Evolutionary conservation across 23 tunicate genomes (phyloP), one percentile per base, ranked within the genome.

Genomic region (Trididemnum nubilum): DNA sequence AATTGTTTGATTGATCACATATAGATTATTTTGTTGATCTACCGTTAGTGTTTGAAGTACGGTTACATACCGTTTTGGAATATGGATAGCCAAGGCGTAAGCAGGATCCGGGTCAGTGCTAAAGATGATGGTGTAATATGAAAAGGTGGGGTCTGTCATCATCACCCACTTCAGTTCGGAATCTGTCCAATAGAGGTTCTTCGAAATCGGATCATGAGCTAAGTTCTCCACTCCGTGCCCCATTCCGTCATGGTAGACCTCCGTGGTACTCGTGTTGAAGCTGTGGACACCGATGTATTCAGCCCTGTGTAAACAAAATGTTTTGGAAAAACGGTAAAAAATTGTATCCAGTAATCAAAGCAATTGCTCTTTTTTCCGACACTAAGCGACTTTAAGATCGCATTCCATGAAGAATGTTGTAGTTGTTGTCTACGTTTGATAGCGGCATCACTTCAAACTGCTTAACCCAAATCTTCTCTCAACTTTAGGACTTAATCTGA

Each of bases 181-280:
- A 63, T 89, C 94, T 22, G 88, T 57, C 84, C 78, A 78, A 38
- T 83, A 89, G 1, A 89, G 59, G 36, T 83, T 83, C 51, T 78
- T 2, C 27, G 78, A 71, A 36, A 35, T 21, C 73, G 84, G 36
- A 69, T 89, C 94, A 36, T 77, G 83, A 38, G 88, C 94, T 36
- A 89, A 57, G 33, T 25, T 72, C 44, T 89, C 94, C 1, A 89
- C 35, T 1, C 88, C 86, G 22, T 65, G 83, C 0, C 86, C 86
- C 86, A 87, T 81, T 0, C 92, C 92, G 38, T 87, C 82, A 34
- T 59, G 65, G 82, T 87, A 74, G 23, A 34, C 27, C 4, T 27
- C 2, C 34, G 82, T 73, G 2, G 28, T 33, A 52, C 71, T 87
- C 18, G 70, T 64, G 51, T n/a, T 44, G 35, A 81, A 67, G 72